Evolutionary conservation across 2,113 vertebrate species (phyloP).

Genomic region (Anas platyrhynchos): DNA sequence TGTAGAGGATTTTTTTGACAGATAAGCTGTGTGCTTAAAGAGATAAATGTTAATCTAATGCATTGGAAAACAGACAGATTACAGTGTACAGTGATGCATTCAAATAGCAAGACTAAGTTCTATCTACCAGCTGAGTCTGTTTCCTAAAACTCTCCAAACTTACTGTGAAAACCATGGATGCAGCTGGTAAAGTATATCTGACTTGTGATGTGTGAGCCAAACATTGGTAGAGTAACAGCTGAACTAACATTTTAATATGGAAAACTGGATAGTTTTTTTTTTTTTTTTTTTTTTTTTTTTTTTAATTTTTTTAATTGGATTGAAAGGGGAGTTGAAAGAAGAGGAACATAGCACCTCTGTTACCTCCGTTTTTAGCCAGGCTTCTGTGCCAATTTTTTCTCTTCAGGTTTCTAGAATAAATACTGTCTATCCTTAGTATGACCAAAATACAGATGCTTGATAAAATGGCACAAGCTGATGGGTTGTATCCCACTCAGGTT

Average conservation of each 20-base stretch:
- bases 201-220: background rate
- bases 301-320: background rate
- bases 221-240: background rate
- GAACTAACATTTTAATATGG: background rate
- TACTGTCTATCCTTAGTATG: background rate
- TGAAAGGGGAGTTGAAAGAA: background rate
- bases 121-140: background rate
- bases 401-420: background rate
- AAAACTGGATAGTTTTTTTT: background rate
- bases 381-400: background rate
- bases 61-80: constrained; percentile 68
- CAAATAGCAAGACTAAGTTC: constrained; percentile 45
- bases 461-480: background rate
- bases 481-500: background rate
- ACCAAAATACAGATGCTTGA: background rate
- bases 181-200: background rate
- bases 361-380: background rate
- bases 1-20: constrained; percentile 67
- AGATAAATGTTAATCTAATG: constrained; percentile 75
- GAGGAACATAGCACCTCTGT: background rate
- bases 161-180: background rate
- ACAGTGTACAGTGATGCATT: constrained; percentile 23
- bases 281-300: background rate
- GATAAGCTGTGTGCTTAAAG: constrained; percentile 74
- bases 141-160: background rate